These are phyloP conservation scores for Mesoclemmys tuberculata DNA, from an alignment of 2,113 vertebrate species.

Conservation along the genomic window DNA sequence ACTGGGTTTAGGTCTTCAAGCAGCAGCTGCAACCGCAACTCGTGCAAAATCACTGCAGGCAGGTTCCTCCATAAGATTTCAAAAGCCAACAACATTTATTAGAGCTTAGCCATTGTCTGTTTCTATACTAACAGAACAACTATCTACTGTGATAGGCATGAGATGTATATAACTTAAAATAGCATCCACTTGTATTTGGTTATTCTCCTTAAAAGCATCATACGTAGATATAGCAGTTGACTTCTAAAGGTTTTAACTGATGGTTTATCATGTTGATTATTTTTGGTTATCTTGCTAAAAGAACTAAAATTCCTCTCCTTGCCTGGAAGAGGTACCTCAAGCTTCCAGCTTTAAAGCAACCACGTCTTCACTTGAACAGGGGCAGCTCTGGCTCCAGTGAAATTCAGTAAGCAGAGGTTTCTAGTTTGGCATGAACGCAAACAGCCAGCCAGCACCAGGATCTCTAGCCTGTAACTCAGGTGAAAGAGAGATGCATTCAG, in stretches of 20 bases:
- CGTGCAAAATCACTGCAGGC: constrained; percentile 79
- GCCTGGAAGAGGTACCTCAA: not conserved
- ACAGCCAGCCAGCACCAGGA: not conserved
- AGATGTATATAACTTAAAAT: constrained; percentile 21
- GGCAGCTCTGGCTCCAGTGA: constrained; percentile 44
- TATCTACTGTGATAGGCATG: not conserved
- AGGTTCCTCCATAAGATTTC: constrained; percentile 79
- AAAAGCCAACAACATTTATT: constrained; percentile 19
- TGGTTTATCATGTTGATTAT: not conserved
- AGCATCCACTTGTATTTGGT: not conserved
- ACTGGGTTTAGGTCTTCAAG: constrained; percentile 90
- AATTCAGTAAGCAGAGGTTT: not conserved
- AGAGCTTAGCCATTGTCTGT: not conserved
- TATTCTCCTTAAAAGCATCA: not conserved
- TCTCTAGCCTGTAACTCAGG: not conserved
- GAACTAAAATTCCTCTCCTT: not conserved
- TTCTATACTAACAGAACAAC: constrained; percentile 1
- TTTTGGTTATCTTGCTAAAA: not conserved
- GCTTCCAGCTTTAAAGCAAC: constrained; percentile 52
- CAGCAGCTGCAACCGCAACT: constrained; percentile 78
- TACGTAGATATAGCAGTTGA: not conserved
- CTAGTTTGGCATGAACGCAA: not conserved
- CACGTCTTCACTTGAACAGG: constrained; percentile 53
- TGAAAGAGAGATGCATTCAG: not conserved
- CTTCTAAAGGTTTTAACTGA: not conserved